Conservation (phyloP, 2,797 vertebrate genomes). For the Crocodylus rhombifer region DNA sequence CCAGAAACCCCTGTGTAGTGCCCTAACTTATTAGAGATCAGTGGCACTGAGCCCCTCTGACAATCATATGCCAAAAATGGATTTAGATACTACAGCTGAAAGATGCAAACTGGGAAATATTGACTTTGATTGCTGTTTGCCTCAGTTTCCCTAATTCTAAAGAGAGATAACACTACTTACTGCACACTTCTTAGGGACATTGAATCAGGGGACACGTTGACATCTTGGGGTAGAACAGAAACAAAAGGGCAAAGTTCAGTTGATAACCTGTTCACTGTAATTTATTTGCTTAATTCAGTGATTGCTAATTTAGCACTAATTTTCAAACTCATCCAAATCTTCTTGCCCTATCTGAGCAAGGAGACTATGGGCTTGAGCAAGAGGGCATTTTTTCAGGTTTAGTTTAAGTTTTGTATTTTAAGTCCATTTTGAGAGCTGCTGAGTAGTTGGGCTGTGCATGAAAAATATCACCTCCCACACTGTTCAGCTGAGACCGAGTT, state of each 20-base stretch:
- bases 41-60: too few species aligned
- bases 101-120: too few species aligned
- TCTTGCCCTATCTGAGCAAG: slow-evolving; percentile 37
- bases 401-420: slow-evolving; percentile 42
- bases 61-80: too few species aligned
- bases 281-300: background rate
- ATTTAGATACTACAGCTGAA: background rate
- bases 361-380: background rate
- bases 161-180: too few species aligned
- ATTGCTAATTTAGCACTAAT: fast-evolving
- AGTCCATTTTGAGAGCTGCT: background rate
- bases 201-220: too few species aligned
- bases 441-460: slow-evolving; percentile 56
- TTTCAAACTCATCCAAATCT: background rate
- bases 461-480: slow-evolving; percentile 68
- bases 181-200: too few species aligned
- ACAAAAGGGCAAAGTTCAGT: too few species aligned
- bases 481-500: slow-evolving; percentile 59
- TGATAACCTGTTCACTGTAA: background rate
- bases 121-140: background rate
- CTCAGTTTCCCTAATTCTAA: background rate
- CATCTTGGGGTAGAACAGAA: too few species aligned
- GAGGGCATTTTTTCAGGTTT: background rate
- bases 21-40: background rate
- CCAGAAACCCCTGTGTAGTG: background rate